Conservation (phyloP, 1,140 invertebrate genomes). For the Chrysoperla carnea region DNA sequence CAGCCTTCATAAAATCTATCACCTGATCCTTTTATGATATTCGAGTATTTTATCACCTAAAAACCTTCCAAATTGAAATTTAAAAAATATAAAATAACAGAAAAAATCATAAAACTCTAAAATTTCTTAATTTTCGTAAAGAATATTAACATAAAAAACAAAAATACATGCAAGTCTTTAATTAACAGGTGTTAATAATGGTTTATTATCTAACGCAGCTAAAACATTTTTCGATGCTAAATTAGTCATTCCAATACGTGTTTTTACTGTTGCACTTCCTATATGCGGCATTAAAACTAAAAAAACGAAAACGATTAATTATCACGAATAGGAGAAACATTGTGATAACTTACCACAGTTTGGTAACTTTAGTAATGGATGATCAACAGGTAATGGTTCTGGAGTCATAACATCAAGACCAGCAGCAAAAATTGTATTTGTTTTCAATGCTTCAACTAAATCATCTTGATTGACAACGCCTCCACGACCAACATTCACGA, state of each 20-base stretch:
- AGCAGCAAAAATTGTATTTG: slow-evolving; percentile 57
- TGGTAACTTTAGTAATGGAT: slow-evolving; percentile 54
- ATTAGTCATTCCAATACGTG: slow-evolving; percentile 59
- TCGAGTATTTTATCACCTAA: no score
- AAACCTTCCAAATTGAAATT: no score
- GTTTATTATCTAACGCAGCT: slow-evolving; percentile 47
- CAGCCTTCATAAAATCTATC: no score
- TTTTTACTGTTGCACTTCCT: slow-evolving; percentile 64
- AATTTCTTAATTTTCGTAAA: no score
- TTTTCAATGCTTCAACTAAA: slow-evolving; percentile 56
- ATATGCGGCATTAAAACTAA: slow-evolving; percentile 70
- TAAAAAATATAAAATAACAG: no score
- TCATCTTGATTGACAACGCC: slow-evolving; percentile 65
- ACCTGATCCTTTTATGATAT: no score
- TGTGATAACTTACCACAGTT: slow-evolving; percentile 48
- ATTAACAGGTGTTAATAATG: slow-evolving; percentile 33
- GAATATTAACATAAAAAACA: no score
- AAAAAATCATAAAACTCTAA: no score
- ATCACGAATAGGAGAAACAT: neutral
- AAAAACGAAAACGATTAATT: slow-evolving; percentile 12
- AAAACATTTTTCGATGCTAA: slow-evolving; percentile 66
- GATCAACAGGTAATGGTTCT: slow-evolving; percentile 74
- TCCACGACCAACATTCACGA: slow-evolving; percentile 71
- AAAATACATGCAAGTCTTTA: no score
- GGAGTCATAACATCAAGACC: slow-evolving; percentile 87